phyloP scores from a whole-genome alignment of 2,888 invertebrate genomes.

The Rotaria socialis region DNA sequence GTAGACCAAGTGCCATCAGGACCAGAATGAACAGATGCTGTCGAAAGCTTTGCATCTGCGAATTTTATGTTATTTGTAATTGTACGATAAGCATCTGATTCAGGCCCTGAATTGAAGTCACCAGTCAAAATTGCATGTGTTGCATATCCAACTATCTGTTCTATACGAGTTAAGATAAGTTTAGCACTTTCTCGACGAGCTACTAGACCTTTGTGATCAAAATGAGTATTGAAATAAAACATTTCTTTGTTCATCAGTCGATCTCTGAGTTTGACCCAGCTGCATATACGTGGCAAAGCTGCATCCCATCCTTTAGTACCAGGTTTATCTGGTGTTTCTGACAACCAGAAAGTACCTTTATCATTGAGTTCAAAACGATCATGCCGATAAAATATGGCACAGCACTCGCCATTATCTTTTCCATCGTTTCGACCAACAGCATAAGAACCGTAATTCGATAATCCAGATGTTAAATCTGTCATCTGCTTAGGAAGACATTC shows the following conservation, averaged over 20 bases:
- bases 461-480: not conserved
- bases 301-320: not conserved
- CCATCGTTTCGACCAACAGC: not conserved
- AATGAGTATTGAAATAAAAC: not conserved
- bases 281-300: not conserved
- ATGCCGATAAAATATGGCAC: not conserved
- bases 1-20: not conserved
- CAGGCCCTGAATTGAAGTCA: not conserved
- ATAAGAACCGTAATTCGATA: not conserved
- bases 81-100: not conserved
- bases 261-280: not conserved
- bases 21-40: not conserved
- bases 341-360: not conserved
- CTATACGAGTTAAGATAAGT: not conserved
- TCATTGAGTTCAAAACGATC: not conserved
- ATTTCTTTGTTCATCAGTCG: not conserved
- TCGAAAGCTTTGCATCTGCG: not conserved
- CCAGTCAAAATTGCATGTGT: not conserved
- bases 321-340: not conserved
- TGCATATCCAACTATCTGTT: not conserved
- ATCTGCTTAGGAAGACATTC: not conserved
- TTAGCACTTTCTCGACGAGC: not conserved
- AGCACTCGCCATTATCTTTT: not conserved
- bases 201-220: not conserved
- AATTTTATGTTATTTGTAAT: not conserved